Evolutionary conservation across 2,888 invertebrate genomes (phyloP).

Genomic region (Patella pellucida): DNA sequence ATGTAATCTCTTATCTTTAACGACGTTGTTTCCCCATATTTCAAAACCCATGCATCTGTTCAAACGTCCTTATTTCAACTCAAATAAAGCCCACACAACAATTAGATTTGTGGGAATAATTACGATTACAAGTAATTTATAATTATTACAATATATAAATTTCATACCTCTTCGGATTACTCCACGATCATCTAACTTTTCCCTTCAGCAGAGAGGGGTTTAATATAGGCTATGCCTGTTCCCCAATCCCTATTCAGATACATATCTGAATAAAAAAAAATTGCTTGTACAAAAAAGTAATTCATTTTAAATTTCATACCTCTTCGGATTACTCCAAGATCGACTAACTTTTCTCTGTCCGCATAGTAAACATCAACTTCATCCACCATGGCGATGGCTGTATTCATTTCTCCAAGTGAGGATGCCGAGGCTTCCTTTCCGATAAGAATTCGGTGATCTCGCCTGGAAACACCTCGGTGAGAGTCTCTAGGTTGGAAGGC

Average conservation of each 20-base stretch:
- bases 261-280: too few species aligned
- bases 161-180: constrained; percentile 55
- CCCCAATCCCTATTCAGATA: too few species aligned
- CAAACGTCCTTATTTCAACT: too few species aligned
- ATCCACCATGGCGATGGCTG: constrained; percentile 55
- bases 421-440: background rate
- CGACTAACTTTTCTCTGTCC: constrained; percentile 54
- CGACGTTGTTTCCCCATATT: too few species aligned
- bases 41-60: too few species aligned
- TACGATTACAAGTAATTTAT: background rate
- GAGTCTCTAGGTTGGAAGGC: constrained; percentile 37
- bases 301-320: constrained; percentile 51
- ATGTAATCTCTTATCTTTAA: too few species aligned
- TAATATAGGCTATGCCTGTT: too few species aligned
- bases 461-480: constrained; percentile 49
- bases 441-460: constrained; percentile 29
- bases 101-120: too few species aligned
- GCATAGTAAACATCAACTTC: constrained; percentile 63
- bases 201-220: constrained; percentile 57
- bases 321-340: constrained; percentile 53
- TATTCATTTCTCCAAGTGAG: constrained; percentile 35
- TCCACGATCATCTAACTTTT: constrained; percentile 52
- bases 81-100: too few species aligned
- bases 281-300: too few species aligned
- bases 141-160: background rate